Base-by-base conservation (phyloP, 2,888 invertebrate species). In the Melanotus villosus region DNA sequence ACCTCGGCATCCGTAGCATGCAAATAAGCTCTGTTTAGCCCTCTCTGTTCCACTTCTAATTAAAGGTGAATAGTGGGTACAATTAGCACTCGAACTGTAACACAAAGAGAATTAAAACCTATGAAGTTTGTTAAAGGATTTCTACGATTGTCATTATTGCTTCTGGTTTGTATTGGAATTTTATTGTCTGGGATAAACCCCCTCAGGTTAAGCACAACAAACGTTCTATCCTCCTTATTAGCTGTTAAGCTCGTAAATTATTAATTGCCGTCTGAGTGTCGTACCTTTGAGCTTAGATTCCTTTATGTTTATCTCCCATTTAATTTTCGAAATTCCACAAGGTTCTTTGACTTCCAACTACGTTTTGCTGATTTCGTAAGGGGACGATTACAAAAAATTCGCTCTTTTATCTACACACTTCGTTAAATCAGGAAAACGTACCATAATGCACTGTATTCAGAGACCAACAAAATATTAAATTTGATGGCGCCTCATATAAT, bases 21-120 rank as follows among this genome's bases (percentile, higher is more conserved):
- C 50, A 62, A 62, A 62, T 64, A 52, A 52, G 32, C 52, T 34
- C 52, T 30, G 47, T 50, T 41, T 19, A 21, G 30, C 16, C 16
- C 52, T 68, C 71, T 58, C 68, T 68, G 65, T 68, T 59, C 32
- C 30, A 45, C 36, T 60, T 65, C 68, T 68, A 71, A 71, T 71
- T 71, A 71, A 68, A 68, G 68, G 47, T 54, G 68, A 68, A 65
- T 62, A 43, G 56, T 41, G 30, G 34, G 43, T 19, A 63, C 65
- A 64, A 71, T 65, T 71, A 71, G 65, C 71, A 68, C 65, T 68
- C 67, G 65, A 56, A 59, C 45, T 43, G 41, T 62, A 45, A 12
- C 41, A 58, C 65, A 65, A 64, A 56, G 43, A 18, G 32, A 47
- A 58, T 58, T 32, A 52, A 52, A 52, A 52, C 52, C 52, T 52